Evolutionary conservation across 2,113 vertebrate genomes (phyloP), one percentile per base, ranked within the genome.

Genomic region (Oreochromis tanganicae): DNA sequence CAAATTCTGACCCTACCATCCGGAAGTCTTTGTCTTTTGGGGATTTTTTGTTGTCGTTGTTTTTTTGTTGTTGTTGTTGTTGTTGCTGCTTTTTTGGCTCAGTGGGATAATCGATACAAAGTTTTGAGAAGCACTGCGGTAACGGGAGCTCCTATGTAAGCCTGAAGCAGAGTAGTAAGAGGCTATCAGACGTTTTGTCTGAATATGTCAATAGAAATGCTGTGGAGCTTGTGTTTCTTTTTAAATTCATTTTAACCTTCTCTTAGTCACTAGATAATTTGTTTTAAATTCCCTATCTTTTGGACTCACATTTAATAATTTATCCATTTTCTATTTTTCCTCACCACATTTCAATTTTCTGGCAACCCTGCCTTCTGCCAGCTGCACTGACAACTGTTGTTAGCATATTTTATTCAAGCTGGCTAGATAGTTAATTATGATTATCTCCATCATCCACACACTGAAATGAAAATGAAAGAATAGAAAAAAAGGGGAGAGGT

Each of bases 21-120:
- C 46, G 8, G 29, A 63, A 11, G 59, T 63, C 17, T 63, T 63
- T 63, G 59, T 63, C 32, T n/a, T 63, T 63, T 63, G 59, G 32
- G 4, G 0, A 0, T 0, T 7, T 34, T 63, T 63, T 59, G 19
- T 38, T n/a, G 13, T 46, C 5, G 2, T 46, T 46, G 56, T 16
- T 59, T 4, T 59, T 59, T 59, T 9, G 10, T 63, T 59, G 19
- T 38, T n/a, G 13, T 46, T 14, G 5, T 46, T 46, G 56, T 16
- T 59, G 3, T 59, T 59, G 32, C 5, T 6, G 4, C 7, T 4
- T 14, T 71, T 71, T 43, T 16, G 43, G 24, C 41, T 73, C 66
- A 46, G 14, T 48, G 43, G 24, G 41, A 29, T 27, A 46, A 16
- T 27, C 68, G 5, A 75, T 17, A 17, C 71, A 75, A 48, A 75